These are phyloP conservation scores for Trachymyrmex septentrionalis DNA, from an alignment of 1,140 invertebrate species.

Conservation along the genomic window DNA sequence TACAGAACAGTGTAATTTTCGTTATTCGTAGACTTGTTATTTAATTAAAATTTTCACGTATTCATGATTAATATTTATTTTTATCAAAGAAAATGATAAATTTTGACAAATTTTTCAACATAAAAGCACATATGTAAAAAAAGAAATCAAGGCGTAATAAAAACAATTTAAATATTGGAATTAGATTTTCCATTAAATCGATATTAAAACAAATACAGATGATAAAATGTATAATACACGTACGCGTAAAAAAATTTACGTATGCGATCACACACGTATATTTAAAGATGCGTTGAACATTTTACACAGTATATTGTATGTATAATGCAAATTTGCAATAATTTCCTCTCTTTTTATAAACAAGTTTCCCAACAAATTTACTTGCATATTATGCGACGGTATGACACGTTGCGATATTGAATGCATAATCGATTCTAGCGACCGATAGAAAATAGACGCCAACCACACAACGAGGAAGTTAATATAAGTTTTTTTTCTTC, in stretches of 20 bases:
- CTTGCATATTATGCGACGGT: background rate
- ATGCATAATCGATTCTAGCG: conserved; percentile 56
- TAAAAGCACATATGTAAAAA: background rate
- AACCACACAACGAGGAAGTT: conserved; percentile 40
- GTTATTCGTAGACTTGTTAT: background rate
- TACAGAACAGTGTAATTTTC: background rate
- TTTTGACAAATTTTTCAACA: background rate
- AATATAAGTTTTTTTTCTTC: conserved; percentile 42
- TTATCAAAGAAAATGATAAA: background rate
- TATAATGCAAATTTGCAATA: background rate
- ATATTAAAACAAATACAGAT: no score
- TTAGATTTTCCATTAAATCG: no score
- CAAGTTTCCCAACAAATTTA: conserved; percentile 5
- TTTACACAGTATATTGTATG: background rate
- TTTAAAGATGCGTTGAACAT: background rate
- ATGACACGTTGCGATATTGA: conserved; percentile 41
- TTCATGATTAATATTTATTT: background rate
- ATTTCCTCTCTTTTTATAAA: background rate
- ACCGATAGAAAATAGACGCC: conserved; percentile 46
- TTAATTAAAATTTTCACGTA: conserved; percentile 6
- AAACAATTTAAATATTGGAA: no score
- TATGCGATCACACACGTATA: background rate
- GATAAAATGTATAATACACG: no score
- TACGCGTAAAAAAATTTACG: background rate
- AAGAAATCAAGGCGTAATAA: no score